phyloP scores from a whole-genome alignment of 2,888 invertebrate species.

The Heliothis peltigera region DNA sequence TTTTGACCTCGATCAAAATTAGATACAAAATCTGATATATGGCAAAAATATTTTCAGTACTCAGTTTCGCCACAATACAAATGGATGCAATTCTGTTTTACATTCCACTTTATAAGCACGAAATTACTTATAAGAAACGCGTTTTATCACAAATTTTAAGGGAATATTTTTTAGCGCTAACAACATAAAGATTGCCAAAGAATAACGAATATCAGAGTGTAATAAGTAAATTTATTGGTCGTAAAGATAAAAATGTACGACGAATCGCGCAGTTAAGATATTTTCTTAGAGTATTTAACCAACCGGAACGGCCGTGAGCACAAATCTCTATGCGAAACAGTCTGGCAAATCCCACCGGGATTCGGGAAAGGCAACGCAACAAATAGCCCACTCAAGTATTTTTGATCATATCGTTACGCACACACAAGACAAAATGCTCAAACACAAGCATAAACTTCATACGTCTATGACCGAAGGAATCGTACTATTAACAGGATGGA shows the following conservation, averaged over 20 bases:
- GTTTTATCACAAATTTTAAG: not conserved
- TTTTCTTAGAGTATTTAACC: no score
- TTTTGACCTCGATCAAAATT: not conserved
- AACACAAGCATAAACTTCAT: no score
- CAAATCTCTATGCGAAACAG: no score
- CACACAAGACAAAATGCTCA: no score
- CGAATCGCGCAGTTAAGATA: constrained; percentile 34
- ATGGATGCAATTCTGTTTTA: not conserved
- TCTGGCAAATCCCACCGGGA: no score
- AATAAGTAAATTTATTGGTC: constrained; percentile 48
- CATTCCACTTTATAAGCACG: not conserved
- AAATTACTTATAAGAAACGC: not conserved
- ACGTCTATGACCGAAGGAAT: no score
- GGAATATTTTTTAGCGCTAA: not conserved
- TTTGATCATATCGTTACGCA: no score
- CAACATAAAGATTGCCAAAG: constrained; percentile 2
- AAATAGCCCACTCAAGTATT: no score
- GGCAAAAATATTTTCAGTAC: not conserved
- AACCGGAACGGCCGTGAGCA: no score
- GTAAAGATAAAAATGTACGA: constrained; percentile 46
- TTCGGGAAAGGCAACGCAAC: no score
- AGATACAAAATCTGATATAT: not conserved
- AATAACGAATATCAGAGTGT: constrained; percentile 22
- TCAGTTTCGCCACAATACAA: not conserved
- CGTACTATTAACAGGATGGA: no score